These are phyloP conservation scores for Bombus pyrosoma DNA, from an alignment of 1,140 invertebrate genomes.

Conservation along the genomic window DNA sequence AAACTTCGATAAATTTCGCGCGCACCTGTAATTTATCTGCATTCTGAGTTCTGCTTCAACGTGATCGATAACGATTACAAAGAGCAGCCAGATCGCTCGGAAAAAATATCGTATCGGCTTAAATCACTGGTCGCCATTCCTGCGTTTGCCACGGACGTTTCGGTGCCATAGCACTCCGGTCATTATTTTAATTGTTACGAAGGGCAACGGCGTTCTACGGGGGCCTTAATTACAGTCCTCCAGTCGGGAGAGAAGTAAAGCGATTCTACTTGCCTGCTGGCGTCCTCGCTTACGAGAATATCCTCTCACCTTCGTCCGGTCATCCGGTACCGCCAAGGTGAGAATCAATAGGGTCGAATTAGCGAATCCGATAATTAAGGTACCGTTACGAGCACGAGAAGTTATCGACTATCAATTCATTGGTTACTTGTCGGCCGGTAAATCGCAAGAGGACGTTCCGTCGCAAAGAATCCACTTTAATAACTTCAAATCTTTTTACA, in stretches of 20 bases:
- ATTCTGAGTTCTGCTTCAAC: constrained; percentile 47
- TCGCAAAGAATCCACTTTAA: neutral
- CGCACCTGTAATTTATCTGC: constrained; percentile 66
- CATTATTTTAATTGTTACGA: constrained; percentile 80
- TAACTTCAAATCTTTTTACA: neutral
- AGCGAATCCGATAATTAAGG: constrained; percentile 54
- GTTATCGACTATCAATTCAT: constrained; percentile 16
- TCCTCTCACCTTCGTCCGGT: constrained; percentile 46
- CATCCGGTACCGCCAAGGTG: constrained; percentile 38
- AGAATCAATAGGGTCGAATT: constrained; percentile 62
- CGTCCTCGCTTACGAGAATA: constrained; percentile 54
- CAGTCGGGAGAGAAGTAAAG: constrained; percentile 54
- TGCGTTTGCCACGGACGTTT: constrained; percentile 31
- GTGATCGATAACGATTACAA: constrained; percentile 67
- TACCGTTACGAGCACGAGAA: constrained; percentile 25
- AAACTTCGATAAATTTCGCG: constrained; percentile 63
- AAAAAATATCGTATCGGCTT: constrained; percentile 62
- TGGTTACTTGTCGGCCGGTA: neutral
- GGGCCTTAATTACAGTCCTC: constrained; percentile 73
- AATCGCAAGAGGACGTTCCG: neutral
- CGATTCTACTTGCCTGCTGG: constrained; percentile 70
- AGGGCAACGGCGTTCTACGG: constrained; percentile 60
- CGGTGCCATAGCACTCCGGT: constrained; percentile 55
- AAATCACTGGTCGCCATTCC: constrained; percentile 64
- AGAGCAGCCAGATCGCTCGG: constrained; percentile 38